phyloP scores from a whole-genome alignment of 2,113 vertebrate species.

The Machaerirhynchus nigripectus region DNA sequence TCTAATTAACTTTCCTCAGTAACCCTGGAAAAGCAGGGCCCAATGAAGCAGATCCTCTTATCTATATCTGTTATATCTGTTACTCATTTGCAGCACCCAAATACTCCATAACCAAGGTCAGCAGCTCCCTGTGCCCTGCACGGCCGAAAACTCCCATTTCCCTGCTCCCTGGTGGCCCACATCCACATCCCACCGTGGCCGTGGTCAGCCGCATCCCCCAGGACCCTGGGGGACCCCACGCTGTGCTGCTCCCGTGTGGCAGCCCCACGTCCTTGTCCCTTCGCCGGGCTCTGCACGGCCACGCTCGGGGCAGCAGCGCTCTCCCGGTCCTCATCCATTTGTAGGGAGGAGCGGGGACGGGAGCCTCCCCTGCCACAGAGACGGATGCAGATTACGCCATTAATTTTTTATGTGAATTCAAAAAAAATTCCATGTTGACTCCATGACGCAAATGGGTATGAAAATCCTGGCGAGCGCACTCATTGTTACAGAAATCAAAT shows the following conservation, averaged over 20 bases:
- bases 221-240: not conserved
- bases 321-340: not conserved
- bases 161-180: rapidly evolving
- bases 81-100: not conserved
- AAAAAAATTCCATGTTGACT: conserved; percentile 70
- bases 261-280: not conserved
- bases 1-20: not conserved
- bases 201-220: rapidly evolving
- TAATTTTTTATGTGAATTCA: conserved; percentile 75
- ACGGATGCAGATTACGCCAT: conserved; percentile 67
- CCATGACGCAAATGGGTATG: conserved; percentile 73
- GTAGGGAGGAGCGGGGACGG: not conserved
- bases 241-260: rapidly evolving
- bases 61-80: not conserved
- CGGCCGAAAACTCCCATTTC: not conserved
- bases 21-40: not conserved
- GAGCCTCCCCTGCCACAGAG: not conserved
- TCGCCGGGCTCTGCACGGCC: rapidly evolving
- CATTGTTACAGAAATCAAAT: conserved; percentile 85
- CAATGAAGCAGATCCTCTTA: rapidly evolving
- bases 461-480: conserved; percentile 73
- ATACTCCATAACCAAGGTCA: rapidly evolving
- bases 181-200: not conserved
- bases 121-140: rapidly evolving
- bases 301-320: rapidly evolving